Base-by-base conservation (phyloP, 2,113 vertebrate species). In the Lophura nycthemera region DNA sequence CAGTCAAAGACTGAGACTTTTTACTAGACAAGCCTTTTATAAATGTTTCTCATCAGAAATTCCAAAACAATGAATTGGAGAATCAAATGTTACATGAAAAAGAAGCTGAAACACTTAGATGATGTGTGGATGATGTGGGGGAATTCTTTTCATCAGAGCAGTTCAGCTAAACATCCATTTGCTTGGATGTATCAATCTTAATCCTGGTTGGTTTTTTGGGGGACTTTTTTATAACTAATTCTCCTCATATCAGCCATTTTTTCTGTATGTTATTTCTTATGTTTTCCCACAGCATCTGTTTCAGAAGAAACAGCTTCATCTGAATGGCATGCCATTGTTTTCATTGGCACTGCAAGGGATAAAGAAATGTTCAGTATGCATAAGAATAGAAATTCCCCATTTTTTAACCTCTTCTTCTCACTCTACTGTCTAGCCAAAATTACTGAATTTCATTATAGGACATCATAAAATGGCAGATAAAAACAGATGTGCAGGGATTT, bases 311-410 rank as follows among this genome's bases (percentile, higher is more conserved):
- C 38, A 83, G 34, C 63, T 61, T 69, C 11, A 27, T 65, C 48
- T 66, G 64, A 15, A 27, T 18, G 25, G 30, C 25, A 8, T 40
- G 25, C 8, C 27, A 22, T 54, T 71, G 73, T 27, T 78, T 80
- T 81, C 0, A 0, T 30, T 71, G 24, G 45, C 42, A 13, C 21
- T 1, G 1, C 2, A 4, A 18, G 36, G 11, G 14, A 61, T 19
- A 18, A 8, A 19, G 52, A 57, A 75, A 29, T 43, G 13, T 45
- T 86, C n/a, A 18, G 8, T 32, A 15, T 36, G 20, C n/a, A 6
- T 10, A 70, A 78, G 30, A 80, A 59, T 16, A 63, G 61, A 75
- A 32, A 88, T 34, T 43, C 34, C 34, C 10, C 6, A 30, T 66
- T 88, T 88, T 52, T 61, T 57, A 76, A 52, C 29, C 12, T 84